Evolutionary conservation across 2,797 vertebrate species (phyloP), one percentile per base, ranked within the genome.

Genomic region (Luscinia luscinia): DNA sequence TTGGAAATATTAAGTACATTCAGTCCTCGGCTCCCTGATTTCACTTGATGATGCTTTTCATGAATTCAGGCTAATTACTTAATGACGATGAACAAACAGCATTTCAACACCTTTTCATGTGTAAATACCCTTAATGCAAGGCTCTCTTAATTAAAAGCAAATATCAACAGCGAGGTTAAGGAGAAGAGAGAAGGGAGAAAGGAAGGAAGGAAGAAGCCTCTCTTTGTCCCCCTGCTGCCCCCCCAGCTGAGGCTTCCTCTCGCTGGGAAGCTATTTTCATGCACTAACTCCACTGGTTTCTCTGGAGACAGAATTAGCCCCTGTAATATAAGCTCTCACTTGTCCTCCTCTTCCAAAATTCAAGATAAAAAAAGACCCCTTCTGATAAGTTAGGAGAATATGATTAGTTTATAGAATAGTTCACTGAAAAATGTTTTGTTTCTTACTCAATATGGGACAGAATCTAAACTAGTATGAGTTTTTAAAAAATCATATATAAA

Each of bases 71-170:
- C 86, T 97, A 82, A 97, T 95, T 94, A 89, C 89, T 95, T 90
- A 90, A 84, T 32, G 58, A 79, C 54, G 34, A 94, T 30, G 66
- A 95, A 93, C 95, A 94, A 96, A 97, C 38, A 49, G 74, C 87
- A 84, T 91, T 95, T 95, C 95, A 95, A 93, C 94, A 95, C 95
- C 94, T 95, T 93, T 72, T 96, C 95, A 87, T 88, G 90, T 97
- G 96, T 97, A 97, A 97, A 98, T 96, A 96, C 70, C 90, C 90
- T 96, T 66, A 94, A 94, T 90, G 86, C 92, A 81, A 90, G 87
- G 91, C 95, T 93, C 93, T 64, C 79, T 95, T 87, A 94, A 96
- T 93, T 84, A 94, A 83, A 92, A 93, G 94, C 72, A 97, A 97
- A 93, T 63, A 93, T 64, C 94, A 93, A 48, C n/a, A 3, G 2